Base-by-base conservation (phyloP, 1,140 invertebrate genomes). In the Caenorhabditis remanei region DNA sequence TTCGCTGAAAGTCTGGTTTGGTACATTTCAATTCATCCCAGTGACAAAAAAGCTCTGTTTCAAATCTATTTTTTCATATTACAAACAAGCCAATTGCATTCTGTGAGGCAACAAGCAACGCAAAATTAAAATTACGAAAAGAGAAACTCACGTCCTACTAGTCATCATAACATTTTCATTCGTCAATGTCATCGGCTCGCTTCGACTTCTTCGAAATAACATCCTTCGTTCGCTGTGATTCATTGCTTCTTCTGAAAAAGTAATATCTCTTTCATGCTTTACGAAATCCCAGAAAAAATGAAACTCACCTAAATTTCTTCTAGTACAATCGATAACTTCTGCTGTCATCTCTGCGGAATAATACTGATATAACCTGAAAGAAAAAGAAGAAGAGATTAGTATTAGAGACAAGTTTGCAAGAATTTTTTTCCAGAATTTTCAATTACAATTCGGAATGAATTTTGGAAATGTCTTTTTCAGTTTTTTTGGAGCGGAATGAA, bases 311-410 rank as follows among this genome's bases (percentile, higher is more conserved):
- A 48, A 50, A 79, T 79, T 79, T 8, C 21, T 24, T 50, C 40
- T 79, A 48, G 71, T 50, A 50, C 13, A 50, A 50, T 50, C 46
- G n/a, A 79, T 79, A 79, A 79, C 46, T 50, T 79, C 71, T 8
- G 71, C 46, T 24, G 71, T 79, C 71, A 79, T 79, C 46, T 79
- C 71, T 4, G 71, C 43, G n/a, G 71, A 79, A 79, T 79, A 79
- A 79, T 79, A 79, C 46, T 79, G 71, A 79, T 79, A 79, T 79
- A 79, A 79, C 71, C 71, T 79, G 71, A 11, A 50, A 79, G 24
- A 79, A 50, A n/a, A 32, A 32, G 32, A 32, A 32, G 32, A 50
- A 24, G 46, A 19, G n/a, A 79, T 79, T 79, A 79, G 19, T 53
- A 16, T 6, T 0, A 71, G 32, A 71, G 41, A 71, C 11, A 9